phyloP scores from a whole-genome alignment of 2,888 invertebrate genomes.

The Drymonia ruficornis region DNA sequence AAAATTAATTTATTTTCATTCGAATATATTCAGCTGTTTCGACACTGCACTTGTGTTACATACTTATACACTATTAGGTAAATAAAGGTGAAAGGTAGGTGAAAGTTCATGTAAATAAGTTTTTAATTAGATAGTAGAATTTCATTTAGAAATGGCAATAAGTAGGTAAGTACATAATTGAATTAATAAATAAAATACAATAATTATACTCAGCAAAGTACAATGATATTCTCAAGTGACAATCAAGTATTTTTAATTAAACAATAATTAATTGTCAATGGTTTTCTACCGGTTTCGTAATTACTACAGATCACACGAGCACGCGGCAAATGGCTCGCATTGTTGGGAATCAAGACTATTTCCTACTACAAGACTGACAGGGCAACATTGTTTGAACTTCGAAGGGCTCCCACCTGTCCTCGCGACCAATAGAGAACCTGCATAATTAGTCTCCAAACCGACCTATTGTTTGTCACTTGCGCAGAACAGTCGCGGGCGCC shows the following conservation, averaged over 20 bases:
- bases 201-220: too few species aligned
- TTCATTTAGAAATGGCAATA: too few species aligned
- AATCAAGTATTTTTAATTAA: not conserved
- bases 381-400: conserved; percentile 43
- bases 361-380: not conserved
- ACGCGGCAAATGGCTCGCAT: not conserved
- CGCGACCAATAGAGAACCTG: conserved; percentile 60
- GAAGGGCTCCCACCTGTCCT: conserved; percentile 70
- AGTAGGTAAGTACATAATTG: too few species aligned
- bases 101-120: too few species aligned
- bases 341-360: not conserved
- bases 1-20: too few species aligned
- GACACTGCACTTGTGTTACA: too few species aligned
- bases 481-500: conserved; percentile 70
- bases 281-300: not conserved
- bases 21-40: too few species aligned
- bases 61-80: too few species aligned
- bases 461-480: conserved; percentile 74
- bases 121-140: too few species aligned
- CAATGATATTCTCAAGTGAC: not conserved
- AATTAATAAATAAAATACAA: too few species aligned
- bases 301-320: not conserved
- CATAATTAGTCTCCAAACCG: conserved; percentile 69
- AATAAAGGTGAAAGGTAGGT: too few species aligned
- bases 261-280: not conserved